phyloP scores from a whole-genome alignment of 2,888 invertebrate genomes.

The Coelopa pilipes region DNA sequence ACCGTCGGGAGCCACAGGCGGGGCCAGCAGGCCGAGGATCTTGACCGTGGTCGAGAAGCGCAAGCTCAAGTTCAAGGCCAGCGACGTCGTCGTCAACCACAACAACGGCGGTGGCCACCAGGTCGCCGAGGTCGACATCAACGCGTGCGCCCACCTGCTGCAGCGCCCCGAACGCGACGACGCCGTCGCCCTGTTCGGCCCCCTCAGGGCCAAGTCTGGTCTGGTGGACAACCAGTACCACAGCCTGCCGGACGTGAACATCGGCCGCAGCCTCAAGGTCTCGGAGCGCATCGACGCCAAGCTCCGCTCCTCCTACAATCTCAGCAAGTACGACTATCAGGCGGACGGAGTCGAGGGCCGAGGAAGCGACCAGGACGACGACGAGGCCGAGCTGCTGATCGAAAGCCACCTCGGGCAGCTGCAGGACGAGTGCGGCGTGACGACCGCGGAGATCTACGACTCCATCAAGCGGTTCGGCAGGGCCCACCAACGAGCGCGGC shows the following conservation, averaged over 20 bases:
- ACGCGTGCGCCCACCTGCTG: background rate
- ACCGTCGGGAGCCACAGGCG: slow-evolving; percentile 44
- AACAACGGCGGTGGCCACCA: background rate
- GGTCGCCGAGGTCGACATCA: background rate
- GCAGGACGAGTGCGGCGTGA: slow-evolving; percentile 44
- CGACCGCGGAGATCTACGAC: slow-evolving; percentile 60
- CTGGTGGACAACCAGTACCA: slow-evolving; percentile 76
- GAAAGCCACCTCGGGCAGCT: slow-evolving; percentile 31
- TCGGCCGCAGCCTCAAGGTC: slow-evolving; percentile 76
- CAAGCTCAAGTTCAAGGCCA: slow-evolving; percentile 54
- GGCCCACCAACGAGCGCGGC: slow-evolving; percentile 62
- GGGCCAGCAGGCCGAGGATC: slow-evolving; percentile 70
- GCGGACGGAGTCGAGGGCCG: slow-evolving; percentile 13
- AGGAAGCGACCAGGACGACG: slow-evolving; percentile 15
- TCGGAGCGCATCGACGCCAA: slow-evolving; percentile 79
- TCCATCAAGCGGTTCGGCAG: slow-evolving; percentile 64
- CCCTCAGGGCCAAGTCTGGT: slow-evolving; percentile 50
- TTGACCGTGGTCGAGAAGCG: slow-evolving; percentile 68
- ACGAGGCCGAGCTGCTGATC: slow-evolving; percentile 13
- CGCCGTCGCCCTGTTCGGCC: no score
- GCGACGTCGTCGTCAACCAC: slow-evolving; percentile 42
- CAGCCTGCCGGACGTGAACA: slow-evolving; percentile 77
- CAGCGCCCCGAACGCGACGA: no score
- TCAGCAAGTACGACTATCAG: slow-evolving; percentile 49
- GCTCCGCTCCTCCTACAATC: slow-evolving; percentile 68